Evolutionary conservation across 2,888 invertebrate species (phyloP).

Genomic region (Conomelus anceps): DNA sequence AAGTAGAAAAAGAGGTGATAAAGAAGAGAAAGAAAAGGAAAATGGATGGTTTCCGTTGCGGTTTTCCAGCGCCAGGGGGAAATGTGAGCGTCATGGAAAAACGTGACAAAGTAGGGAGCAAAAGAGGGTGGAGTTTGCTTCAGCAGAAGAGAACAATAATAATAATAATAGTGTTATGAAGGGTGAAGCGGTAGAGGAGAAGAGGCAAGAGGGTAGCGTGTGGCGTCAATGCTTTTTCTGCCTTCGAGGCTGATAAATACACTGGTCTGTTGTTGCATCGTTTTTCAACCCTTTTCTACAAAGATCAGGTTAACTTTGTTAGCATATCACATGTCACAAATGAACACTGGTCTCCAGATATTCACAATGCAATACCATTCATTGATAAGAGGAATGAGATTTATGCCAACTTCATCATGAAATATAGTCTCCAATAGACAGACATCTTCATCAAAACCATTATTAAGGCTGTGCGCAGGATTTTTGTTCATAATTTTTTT

Average conservation of each 20-base stretch:
- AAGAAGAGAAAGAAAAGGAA: not conserved
- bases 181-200: no score
- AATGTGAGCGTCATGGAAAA: not conserved
- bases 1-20: not conserved
- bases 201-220: no score
- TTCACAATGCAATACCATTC: not conserved
- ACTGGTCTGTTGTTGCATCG: not conserved
- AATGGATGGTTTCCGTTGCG: not conserved
- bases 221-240: not conserved
- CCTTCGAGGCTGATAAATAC: not conserved
- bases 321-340: not conserved
- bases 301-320: not conserved
- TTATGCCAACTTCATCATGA: no score
- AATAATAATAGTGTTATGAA: not conserved
- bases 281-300: not conserved
- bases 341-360: not conserved
- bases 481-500: no score
- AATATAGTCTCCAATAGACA: no score
- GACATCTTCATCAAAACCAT: no score
- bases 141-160: no score
- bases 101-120: not conserved
- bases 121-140: not conserved
- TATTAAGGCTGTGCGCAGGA: no score
- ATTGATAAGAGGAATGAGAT: no score
- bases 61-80: not conserved